Base-by-base conservation (phyloP, 2,888 invertebrate species). In the Andrena minutula region DNA sequence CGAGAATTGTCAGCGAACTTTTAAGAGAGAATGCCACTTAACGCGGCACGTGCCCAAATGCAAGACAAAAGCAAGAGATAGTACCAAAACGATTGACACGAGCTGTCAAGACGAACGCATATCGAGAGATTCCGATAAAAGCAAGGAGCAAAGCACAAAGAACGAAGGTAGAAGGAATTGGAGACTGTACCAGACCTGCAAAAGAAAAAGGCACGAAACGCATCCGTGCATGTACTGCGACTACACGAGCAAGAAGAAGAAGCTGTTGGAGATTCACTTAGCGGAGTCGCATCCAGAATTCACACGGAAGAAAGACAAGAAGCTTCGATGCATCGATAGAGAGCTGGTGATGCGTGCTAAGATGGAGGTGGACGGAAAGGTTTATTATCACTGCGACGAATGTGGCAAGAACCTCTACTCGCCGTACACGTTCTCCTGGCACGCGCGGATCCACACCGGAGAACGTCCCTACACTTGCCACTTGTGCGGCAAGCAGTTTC, bases 401-500 rank as follows among this genome's bases (percentile, higher is more conserved):
- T 96, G 96, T 90, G 95, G 95, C 0, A 96, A 95, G 90, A 95
- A 94, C 81, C 92, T 96, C 30, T 95, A 95, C 87, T 95, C 96
- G 0, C 93, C 95, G 3, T 96, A 96, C 91, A 96, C 96, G 0
- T 96, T 95, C 89, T 92, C 95, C 60, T 95, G 95, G 94, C 96
- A 96, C 90, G 94, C 94, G 90, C 94, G 96, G 16, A 96, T 96
- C 74, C 96, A 96, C 91, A 95, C 96, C 7, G 96, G 96, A 2
- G 96, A 96, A 92, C 94, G 95, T 64, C 96, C 96, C 0, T 96
- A 95, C 92, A 95, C 96, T 1, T 96, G 96, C 89, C 96, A 96
- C 91, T 90, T 96, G 26, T 96, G 96, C 91, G 96, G 96, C 2
- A 96, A 96, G 87, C 95, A 95, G 90, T 96, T 96, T 93, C 94